phyloP scores from a whole-genome alignment of 2,888 invertebrate genomes.

The Zonitis immaculata region DNA sequence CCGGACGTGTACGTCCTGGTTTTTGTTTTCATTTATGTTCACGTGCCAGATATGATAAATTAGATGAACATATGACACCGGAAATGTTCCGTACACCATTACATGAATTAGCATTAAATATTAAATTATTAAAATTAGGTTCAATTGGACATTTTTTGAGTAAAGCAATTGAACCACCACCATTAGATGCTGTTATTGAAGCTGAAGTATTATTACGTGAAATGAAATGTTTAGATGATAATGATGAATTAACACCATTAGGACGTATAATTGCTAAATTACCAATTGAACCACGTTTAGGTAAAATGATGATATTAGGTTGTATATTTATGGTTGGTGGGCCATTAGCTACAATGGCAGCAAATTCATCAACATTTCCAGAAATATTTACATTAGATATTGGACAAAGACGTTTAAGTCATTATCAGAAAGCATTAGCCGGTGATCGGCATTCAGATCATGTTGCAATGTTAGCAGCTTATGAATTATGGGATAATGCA shows the following conservation, averaged over 20 bases:
- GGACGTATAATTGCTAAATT: conserved; percentile 90
- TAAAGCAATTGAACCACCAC: conserved; percentile 94
- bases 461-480: conserved; percentile 89
- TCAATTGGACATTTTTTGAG: conserved; percentile 91
- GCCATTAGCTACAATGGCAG: conserved; percentile 88
- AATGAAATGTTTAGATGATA: conserved; percentile 83
- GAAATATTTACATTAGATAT: conserved; percentile 87
- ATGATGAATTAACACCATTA: conserved; percentile 87
- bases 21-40: conserved; percentile 92
- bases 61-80: conserved; percentile 89
- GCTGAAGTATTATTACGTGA: conserved; percentile 81
- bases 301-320: conserved; percentile 98
- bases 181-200: conserved; percentile 96
- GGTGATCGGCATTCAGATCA: conserved; percentile 91
- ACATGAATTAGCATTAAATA: conserved; percentile 89
- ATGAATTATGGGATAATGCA: conserved; percentile 76
- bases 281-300: conserved; percentile 93
- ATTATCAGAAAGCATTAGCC: conserved; percentile 80
- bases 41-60: conserved; percentile 57
- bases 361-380: conserved; percentile 91
- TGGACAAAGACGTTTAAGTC: conserved; percentile 68
- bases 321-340: conserved; percentile 87
- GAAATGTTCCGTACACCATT: conserved; percentile 98
- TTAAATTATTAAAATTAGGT: conserved; percentile 85
- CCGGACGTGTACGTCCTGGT: conserved; percentile 91